A percentile compares a stretch with the other conserved stretches of the same genome.
phyloP scores from a whole-genome alignment of 2,113 vertebrate species.

The Proteles cristata region DNA sequence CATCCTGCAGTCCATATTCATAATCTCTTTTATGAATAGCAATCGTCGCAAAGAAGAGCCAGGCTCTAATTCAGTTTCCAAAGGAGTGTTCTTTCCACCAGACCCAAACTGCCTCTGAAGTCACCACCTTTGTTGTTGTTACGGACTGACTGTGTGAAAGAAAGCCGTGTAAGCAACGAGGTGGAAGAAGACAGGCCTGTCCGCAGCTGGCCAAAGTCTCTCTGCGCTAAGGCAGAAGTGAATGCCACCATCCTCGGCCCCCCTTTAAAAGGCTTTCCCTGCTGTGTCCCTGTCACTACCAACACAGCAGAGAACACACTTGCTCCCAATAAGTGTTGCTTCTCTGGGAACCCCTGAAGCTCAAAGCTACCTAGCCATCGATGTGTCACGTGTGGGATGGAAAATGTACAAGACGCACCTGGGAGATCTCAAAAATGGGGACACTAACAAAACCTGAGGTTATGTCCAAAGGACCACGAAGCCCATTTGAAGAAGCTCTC shows the following conservation, averaged over 20 bases:
- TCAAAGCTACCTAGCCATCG: not conserved
- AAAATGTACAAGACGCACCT: conserved; percentile 20
- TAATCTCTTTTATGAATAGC: conserved; percentile 6
- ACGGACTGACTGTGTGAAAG: conserved; percentile 27
- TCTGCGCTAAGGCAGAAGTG: not conserved
- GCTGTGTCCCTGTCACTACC: not conserved
- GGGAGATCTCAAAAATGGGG: conserved; percentile 28
- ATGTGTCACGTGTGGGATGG: conserved; percentile 30
- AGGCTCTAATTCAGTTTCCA: conserved; percentile 14
- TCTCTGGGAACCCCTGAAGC: not conserved
- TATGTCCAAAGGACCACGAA: not conserved
- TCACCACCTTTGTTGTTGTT: not conserved
- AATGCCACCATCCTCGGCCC: not conserved
- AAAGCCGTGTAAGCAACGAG: not conserved
- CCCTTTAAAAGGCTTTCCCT: conserved; percentile 32
- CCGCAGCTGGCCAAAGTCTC: not conserved
- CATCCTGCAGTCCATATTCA: not conserved
- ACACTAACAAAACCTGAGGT: not conserved
- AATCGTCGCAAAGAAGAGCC: not conserved
- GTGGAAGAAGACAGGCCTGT: not conserved
- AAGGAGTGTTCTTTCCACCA: conserved; percentile 24
- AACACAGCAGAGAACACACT: not conserved
- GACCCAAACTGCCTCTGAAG: conserved; percentile 10
- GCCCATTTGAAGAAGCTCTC: conserved; percentile 35
- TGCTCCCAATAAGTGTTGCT: conserved; percentile 33